phyloP scores from a whole-genome alignment of 2,113 vertebrate species.

The Psilopogon haemacephalus region DNA sequence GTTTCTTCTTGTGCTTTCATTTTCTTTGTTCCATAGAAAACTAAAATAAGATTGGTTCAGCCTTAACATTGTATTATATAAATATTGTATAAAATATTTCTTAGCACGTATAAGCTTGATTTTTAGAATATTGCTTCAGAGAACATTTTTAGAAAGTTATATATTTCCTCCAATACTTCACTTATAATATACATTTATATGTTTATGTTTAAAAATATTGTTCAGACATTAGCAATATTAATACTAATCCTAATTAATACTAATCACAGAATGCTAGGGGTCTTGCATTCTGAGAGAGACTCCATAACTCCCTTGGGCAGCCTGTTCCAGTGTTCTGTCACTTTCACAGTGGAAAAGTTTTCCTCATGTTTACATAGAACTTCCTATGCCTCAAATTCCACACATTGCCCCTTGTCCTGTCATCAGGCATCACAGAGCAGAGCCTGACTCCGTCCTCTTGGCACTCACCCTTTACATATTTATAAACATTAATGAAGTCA shows the following conservation, averaged over 20 bases:
- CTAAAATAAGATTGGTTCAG: background rate
- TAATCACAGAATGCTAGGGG: too few relatives aligned
- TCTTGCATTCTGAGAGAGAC: too few relatives aligned
- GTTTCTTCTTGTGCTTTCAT: background rate
- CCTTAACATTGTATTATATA: background rate
- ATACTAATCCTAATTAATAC: background rate
- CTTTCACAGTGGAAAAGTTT: too few relatives aligned
- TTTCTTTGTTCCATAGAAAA: conserved; percentile 4
- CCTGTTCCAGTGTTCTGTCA: too few relatives aligned
- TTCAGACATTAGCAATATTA: background rate
- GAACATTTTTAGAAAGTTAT: background rate
- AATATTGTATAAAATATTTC: background rate
- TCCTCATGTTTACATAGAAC: too few relatives aligned
- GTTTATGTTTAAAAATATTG: background rate
- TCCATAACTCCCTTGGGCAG: too few relatives aligned
- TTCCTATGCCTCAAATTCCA: too few relatives aligned
- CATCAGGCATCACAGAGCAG: too few relatives aligned
- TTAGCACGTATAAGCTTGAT: background rate
- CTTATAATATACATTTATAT: background rate
- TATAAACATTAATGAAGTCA: too few relatives aligned
- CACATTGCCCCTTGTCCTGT: too few relatives aligned
- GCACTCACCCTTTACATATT: too few relatives aligned
- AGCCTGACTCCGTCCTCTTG: too few relatives aligned
- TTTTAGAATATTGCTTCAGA: background rate
- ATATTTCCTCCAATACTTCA: background rate